Base-by-base conservation (phyloP, 2,797 vertebrate genomes). In the Orestias chungarensis region DNA sequence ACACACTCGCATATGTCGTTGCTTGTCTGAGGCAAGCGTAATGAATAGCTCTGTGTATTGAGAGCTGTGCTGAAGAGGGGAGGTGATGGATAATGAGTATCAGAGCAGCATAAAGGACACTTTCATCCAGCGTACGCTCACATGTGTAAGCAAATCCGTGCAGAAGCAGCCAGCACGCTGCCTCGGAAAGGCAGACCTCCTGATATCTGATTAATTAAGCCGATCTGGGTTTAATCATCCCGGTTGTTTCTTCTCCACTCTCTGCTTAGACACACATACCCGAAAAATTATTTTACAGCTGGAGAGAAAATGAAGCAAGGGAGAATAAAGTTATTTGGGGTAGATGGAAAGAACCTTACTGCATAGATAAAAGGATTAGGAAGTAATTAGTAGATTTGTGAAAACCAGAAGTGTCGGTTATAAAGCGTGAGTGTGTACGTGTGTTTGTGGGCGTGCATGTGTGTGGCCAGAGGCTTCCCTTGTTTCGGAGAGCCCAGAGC, bases 191-290 rank as follows among this genome's bases (percentile, higher is more conserved):
- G 72, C 74, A 81, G 75, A 81, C 82, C 74, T 73, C 81, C 87
- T 89, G 88, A 88, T 89, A 89, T 87, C 84, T 92, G 85, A 91
- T 92, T 92, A 93, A 93, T 91, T 91, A 90, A 91, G 88, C 90
- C 88, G 89, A 88, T 85, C 81, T 82, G 75, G 76, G 79, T 89
- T 85, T 88, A 91, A 90, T 89, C 87, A 82, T 80, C 82, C 68
- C 75, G 69, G 79, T 82, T 82, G 79, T 83, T 86, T 82, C 85
- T 76, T 76, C 79, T 76, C 66, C 35, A 61, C 74, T 77, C 73
- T 42, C 69, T 68, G 59, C 77, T 27, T 54, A 49, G 49, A 67
- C 71, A 75, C 74, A 80, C 12, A 73, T 76, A 80, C 76, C 76
- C 64, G 59, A 69, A 46, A 68, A 83, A n/a, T 70, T 74, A 65